Conservation (phyloP, 2,888 invertebrate species). For the Dryocosmus kuriphilus region DNA sequence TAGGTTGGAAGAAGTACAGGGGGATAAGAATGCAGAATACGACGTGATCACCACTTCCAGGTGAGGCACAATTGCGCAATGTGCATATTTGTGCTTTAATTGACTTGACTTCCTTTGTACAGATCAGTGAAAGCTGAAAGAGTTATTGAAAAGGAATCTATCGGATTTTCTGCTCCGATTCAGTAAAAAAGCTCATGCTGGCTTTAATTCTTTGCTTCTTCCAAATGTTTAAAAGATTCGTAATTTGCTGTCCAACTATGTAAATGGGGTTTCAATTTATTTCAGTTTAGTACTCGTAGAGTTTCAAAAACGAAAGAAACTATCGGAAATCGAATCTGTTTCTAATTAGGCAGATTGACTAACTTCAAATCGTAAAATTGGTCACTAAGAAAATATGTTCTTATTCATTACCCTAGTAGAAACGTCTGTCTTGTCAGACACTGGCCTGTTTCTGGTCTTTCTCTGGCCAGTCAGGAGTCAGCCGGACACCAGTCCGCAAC, state of each 20-base stretch:
- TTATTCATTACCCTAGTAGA: too few relatives aligned
- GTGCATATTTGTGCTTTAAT: slow-evolving; percentile 43
- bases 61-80: slow-evolving; percentile 68
- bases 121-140: neutral
- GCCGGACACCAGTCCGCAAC: too few relatives aligned
- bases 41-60: slow-evolving; percentile 76
- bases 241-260: neutral
- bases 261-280: neutral
- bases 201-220: neutral
- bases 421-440: too few relatives aligned
- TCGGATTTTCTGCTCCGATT: neutral
- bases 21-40: slow-evolving; percentile 76
- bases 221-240: neutral
- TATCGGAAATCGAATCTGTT: neutral
- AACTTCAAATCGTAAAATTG: neutral
- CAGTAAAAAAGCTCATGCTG: neutral
- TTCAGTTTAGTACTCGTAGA: neutral
- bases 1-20: slow-evolving; percentile 74
- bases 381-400: too few relatives aligned
- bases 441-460: too few relatives aligned
- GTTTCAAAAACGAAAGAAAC: neutral
- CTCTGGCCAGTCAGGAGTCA: too few relatives aligned
- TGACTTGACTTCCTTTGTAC: neutral
- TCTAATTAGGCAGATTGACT: too few relatives aligned
- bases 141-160: neutral